phyloP scores from a whole-genome alignment of 1,140 invertebrate species.

The Mycetomoellerius zeteki region DNA sequence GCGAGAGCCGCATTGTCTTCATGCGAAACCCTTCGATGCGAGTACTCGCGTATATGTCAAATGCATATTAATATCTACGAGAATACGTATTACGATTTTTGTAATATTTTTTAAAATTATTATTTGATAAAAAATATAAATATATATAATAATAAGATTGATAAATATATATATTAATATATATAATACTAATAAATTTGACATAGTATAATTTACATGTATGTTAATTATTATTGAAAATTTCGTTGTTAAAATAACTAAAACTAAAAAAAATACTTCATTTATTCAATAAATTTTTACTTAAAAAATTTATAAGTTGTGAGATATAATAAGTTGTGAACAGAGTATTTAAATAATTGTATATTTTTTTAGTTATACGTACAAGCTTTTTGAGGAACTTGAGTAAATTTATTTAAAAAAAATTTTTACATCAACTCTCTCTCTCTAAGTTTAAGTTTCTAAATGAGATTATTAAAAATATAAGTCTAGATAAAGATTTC shows the following conservation, averaged over 20 bases:
- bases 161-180: not conserved
- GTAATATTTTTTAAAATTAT: not conserved
- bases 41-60: not conserved
- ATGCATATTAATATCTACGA: constrained; percentile 17
- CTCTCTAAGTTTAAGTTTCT: not conserved
- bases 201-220: not conserved
- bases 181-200: too few relatives aligned
- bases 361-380: not conserved
- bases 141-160: too few relatives aligned
- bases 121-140: not conserved
- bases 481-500: too few relatives aligned
- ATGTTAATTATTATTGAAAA: constrained; percentile 16
- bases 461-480: too few relatives aligned
- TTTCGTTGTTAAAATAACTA: not conserved
- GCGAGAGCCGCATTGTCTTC: constrained; percentile 63
- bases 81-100: not conserved
- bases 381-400: not conserved
- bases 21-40: constrained; percentile 25
- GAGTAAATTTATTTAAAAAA: not conserved
- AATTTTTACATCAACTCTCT: not conserved
- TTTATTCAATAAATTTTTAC: not conserved
- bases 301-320: not conserved
- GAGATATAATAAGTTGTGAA: not conserved
- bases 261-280: not conserved
- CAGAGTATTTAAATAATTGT: not conserved